Evolutionary conservation across 2,888 invertebrate genomes (phyloP), one percentile per base, ranked within the genome.

Genomic region (Apamea sordens): DNA sequence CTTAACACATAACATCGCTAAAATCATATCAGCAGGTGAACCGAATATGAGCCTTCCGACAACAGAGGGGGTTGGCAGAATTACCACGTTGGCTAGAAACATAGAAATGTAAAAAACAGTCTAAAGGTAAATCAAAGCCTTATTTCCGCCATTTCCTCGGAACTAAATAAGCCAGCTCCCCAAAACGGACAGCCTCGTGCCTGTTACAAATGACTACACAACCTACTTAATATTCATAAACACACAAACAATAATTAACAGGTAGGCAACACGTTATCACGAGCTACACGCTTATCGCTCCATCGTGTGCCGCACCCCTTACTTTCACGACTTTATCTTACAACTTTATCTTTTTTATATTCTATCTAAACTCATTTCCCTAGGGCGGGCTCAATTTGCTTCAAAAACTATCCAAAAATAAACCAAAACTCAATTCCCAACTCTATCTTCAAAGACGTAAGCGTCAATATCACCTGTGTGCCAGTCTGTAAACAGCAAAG

Each of bases 271-370:
- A 81, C 86, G 86, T 85, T 88, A 80, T 82, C 83, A 76, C 74
- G n/a, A 61, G 50, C 68, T 2, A 7, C 21, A 28, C 64, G 77
- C 74, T 73, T 86, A 82, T 82, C 84, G 69, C 65, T 5, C 70
- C 68, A 82, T 84, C 86, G 77, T 77, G 84, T 80, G 82, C 83
- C 82, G 81, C 86, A 73, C 79, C 86, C 89, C 83, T 86, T 82
- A 90, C 90, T 88, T 86, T 88, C 88, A 86, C 88, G 80, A 86
- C 87, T 89, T 89, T 92, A 91, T 90, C 89, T 90, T 79, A 75
- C 76, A 80, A 82, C 81, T 84, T 81, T 85, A 89, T 86, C 89
- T 89, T 84, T 86, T 89, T 84, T 89, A 87, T 84, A 82, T 83
- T 84, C 84, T 81, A 81, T 88, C 85, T 88, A 78, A 86, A 88